A percentile compares a stretch with the other conserved stretches of the same genome.
Conservation (phyloP, 2,888 invertebrate genomes). For the Lamellibrachia columna region DNA sequence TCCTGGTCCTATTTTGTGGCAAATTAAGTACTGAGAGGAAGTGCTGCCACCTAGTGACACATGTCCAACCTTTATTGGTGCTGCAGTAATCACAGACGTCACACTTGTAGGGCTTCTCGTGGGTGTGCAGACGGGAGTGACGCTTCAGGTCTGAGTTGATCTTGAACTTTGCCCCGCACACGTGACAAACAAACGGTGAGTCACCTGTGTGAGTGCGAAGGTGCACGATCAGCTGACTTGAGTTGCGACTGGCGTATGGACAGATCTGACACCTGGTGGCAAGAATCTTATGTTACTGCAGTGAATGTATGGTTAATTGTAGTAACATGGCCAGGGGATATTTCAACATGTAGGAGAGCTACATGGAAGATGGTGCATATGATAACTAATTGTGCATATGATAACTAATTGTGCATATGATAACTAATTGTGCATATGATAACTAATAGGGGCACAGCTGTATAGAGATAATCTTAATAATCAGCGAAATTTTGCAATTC, state of each 20-base stretch:
- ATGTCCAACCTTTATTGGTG: conserved; percentile 60
- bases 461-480: no score
- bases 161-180: conserved; percentile 66
- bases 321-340: no score
- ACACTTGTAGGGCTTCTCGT: conserved; percentile 65
- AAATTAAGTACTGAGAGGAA: neutral
- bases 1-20: no score
- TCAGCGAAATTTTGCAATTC: no score
- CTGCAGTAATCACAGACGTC: conserved; percentile 61
- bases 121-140: conserved; percentile 65
- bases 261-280: conserved; percentile 68
- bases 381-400: no score
- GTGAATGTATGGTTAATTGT: neutral
- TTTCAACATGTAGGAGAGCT: no score
- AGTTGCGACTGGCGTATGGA: conserved; percentile 66
- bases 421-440: no score
- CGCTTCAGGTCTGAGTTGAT: conserved; percentile 68
- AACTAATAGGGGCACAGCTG: no score
- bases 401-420: no score
- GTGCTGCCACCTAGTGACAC: neutral
- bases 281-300: neutral
- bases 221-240: conserved; percentile 68
- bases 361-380: no score
- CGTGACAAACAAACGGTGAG: conserved; percentile 57
- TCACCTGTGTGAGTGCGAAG: conserved; percentile 67